Evolutionary conservation across 1,140 invertebrate genomes (phyloP).

Genomic region (Papilio aristodemus): DNA sequence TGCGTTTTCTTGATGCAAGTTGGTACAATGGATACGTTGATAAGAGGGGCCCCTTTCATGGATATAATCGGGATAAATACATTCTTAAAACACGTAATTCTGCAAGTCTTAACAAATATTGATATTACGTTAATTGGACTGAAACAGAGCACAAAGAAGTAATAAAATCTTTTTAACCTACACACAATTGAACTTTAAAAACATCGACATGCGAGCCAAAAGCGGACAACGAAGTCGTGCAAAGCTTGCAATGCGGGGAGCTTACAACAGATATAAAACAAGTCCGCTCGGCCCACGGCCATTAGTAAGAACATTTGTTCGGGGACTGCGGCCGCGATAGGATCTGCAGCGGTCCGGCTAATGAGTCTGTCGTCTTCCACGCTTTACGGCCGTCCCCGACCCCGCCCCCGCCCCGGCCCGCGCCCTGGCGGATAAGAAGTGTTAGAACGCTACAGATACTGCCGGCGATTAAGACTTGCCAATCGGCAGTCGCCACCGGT

Average conservation of each 20-base stretch:
- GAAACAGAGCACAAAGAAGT: not conserved
- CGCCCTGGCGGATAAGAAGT: not conserved
- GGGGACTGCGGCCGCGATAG: constrained; percentile 11
- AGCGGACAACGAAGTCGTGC: not conserved
- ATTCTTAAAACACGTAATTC: not conserved
- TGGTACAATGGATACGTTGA: too few relatives aligned
- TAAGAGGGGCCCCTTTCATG: too few relatives aligned
- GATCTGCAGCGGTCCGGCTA: constrained; percentile 27
- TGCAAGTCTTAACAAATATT: not conserved
- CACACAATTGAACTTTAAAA: constrained; percentile 4
- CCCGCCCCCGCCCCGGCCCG: not conserved
- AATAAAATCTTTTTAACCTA: not conserved
- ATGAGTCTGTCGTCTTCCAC: constrained; percentile 26
- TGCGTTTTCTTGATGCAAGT: too few relatives aligned
- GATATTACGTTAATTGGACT: not conserved
- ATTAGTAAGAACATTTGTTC: constrained; percentile 46
- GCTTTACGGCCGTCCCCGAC: not conserved
- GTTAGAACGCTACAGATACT: constrained; percentile 5
- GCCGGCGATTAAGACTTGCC: not conserved
- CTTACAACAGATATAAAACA: constrained; percentile 14
- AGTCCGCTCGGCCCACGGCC: constrained; percentile 35
- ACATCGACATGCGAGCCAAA: not conserved
- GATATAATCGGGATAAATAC: too few relatives aligned
- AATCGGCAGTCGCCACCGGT: not conserved
- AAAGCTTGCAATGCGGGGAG: not conserved